phyloP scores from a whole-genome alignment of 2,888 invertebrate genomes.

The Alsophila aescularia region DNA sequence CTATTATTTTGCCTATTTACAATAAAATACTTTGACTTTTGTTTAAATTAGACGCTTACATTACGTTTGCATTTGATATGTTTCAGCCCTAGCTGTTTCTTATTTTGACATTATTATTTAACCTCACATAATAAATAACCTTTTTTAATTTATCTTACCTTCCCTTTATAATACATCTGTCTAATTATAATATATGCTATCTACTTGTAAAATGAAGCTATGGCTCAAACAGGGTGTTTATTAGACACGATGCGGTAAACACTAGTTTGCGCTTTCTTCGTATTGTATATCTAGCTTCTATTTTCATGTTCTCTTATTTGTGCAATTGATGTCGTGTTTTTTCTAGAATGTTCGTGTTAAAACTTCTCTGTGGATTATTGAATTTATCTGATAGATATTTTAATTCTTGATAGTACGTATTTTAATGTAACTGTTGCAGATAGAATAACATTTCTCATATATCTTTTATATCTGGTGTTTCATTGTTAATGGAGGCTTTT shows the following conservation, averaged over 20 bases:
- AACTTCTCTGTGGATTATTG: conserved; percentile 14
- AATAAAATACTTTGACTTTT: no score
- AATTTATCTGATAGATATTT: neutral
- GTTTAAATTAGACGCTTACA: no score
- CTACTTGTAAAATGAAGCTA: conserved; percentile 69
- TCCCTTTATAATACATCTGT: neutral
- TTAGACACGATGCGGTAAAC: conserved; percentile 67
- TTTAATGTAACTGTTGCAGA: neutral
- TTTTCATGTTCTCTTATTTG: conserved; percentile 41
- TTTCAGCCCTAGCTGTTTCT: no score
- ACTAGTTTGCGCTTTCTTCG: conserved; percentile 39
- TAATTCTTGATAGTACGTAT: neutral
- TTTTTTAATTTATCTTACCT: neutral
- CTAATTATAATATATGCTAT: conserved; percentile 28
- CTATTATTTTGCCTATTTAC: no score
- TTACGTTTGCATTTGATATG: no score
- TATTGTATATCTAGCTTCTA: conserved; percentile 42
- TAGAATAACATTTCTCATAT: no score
- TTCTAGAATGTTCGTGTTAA: conserved; percentile 18
- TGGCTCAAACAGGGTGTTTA: conserved; percentile 81
- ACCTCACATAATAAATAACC: no score
- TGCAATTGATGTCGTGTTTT: conserved; percentile 51
- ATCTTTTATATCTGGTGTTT: no score
- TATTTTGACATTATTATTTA: neutral
- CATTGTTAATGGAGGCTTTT: no score